Conservation (phyloP, 2,797 vertebrate species). For the Lerista edwardsae region DNA sequence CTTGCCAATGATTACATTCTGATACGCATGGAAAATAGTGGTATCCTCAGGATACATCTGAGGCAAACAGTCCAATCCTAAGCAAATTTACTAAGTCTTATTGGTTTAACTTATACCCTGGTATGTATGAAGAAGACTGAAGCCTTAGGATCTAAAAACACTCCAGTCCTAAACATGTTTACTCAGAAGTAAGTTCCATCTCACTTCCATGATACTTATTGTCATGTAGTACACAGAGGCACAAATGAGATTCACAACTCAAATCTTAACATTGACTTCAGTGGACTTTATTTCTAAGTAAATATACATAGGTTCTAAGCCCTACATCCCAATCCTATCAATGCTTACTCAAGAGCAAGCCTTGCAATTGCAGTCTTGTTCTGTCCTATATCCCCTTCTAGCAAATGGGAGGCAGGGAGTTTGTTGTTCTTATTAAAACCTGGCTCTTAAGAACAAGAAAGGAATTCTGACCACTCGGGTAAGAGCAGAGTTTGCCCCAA, state of each 20-base stretch:
- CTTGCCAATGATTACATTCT: neutral
- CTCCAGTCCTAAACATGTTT: neutral
- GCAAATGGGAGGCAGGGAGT: neutral
- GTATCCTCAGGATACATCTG: no score
- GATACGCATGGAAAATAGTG: neutral
- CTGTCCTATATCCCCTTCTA: conserved; percentile 21
- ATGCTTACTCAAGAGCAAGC: neutral
- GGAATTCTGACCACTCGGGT: neutral
- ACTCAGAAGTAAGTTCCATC: neutral
- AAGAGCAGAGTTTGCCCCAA: neutral
- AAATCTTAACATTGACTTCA: neutral
- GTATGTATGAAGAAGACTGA: no score
- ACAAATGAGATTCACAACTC: no score
- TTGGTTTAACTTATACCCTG: neutral
- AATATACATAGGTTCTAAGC: neutral
- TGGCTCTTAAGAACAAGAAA: no score
- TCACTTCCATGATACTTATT: no score
- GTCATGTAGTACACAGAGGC: no score
- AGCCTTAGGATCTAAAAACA: neutral
- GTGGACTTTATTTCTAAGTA: neutral
- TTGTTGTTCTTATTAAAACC: no score
- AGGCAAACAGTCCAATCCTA: no score
- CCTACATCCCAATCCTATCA: no score
- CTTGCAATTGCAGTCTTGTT: neutral
- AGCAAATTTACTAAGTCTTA: no score